Evolutionary conservation across 2,113 vertebrate species (phyloP).

Genomic region (Carassius auratus): DNA sequence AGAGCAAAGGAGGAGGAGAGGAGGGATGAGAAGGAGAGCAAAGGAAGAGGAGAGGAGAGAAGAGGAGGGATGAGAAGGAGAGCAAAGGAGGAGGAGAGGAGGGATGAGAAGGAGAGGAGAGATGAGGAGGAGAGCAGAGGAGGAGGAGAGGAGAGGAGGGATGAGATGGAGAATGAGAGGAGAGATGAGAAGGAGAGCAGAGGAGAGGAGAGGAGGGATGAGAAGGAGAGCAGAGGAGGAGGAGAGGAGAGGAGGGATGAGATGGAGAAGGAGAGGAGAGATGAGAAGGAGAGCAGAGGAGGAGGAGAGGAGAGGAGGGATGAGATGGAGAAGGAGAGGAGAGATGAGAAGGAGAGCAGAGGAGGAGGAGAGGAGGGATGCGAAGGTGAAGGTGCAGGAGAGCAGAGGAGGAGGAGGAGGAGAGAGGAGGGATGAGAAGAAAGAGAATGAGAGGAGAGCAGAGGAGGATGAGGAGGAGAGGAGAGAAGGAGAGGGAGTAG

Average conservation of each 20-base stretch:
- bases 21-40: background rate
- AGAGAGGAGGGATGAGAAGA: background rate
- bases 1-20: conserved; percentile 30
- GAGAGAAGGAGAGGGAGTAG: conserved; percentile 25
- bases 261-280: conserved; percentile 55
- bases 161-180: conserved; percentile 45
- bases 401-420: conserved; percentile 40
- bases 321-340: background rate
- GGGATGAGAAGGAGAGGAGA: background rate
- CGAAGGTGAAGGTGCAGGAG: conserved; percentile 54
- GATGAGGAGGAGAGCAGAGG: background rate
- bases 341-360: conserved; percentile 17
- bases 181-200: conserved; percentile 52
- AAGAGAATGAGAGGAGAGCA: too few species aligned
- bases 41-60: conserved; percentile 48
- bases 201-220: background rate
- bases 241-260: background rate
- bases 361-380: conserved; percentile 31
- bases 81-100: conserved; percentile 48
- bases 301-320: background rate
- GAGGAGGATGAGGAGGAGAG: background rate
- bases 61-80: conserved; percentile 23
- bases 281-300: background rate
- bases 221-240: too few species aligned
- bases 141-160: background rate